Conservation (phyloP, 2,888 invertebrate species). For the Dryobotodes eremita region DNA sequence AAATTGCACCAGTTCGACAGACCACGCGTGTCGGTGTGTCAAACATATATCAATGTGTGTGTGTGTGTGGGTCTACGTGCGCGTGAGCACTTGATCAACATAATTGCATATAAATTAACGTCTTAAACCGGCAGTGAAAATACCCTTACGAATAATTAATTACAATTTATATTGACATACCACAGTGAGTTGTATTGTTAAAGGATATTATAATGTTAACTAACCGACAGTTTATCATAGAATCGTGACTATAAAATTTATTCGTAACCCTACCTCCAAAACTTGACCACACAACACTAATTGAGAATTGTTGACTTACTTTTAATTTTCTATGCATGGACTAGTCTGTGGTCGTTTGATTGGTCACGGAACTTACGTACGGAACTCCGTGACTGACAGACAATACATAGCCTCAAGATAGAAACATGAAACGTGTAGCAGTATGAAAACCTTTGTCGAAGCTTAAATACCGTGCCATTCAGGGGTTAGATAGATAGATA, state of each 20-base stretch:
- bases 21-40: not conserved
- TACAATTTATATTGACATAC: conserved; percentile 61
- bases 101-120: conserved; percentile 61
- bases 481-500: too few species aligned
- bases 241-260: conserved; percentile 51
- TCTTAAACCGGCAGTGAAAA: conserved; percentile 63
- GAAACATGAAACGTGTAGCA: not conserved
- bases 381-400: conserved; percentile 32
- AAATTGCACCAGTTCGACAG: not conserved
- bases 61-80: not conserved
- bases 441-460: not conserved
- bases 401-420: conserved; percentile 16
- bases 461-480: not conserved
- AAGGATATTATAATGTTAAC: conserved; percentile 60
- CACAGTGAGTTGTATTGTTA: conserved; percentile 65
- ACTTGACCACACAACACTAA: conserved; percentile 36
- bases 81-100: conserved; percentile 49
- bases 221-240: conserved; percentile 31
- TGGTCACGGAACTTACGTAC: conserved; percentile 31
- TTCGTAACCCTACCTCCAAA: conserved; percentile 22
- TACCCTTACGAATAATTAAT: conserved; percentile 54
- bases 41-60: not conserved
- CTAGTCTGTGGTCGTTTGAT: conserved; percentile 8
- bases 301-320: conserved; percentile 47
- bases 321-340: conserved; percentile 38